A percentile compares a stretch with the other conserved stretches of the same genome.
These are phyloP conservation scores for Uropsilus gracilis DNA, from an alignment of 2,113 vertebrate genomes.

Conservation along the genomic window DNA sequence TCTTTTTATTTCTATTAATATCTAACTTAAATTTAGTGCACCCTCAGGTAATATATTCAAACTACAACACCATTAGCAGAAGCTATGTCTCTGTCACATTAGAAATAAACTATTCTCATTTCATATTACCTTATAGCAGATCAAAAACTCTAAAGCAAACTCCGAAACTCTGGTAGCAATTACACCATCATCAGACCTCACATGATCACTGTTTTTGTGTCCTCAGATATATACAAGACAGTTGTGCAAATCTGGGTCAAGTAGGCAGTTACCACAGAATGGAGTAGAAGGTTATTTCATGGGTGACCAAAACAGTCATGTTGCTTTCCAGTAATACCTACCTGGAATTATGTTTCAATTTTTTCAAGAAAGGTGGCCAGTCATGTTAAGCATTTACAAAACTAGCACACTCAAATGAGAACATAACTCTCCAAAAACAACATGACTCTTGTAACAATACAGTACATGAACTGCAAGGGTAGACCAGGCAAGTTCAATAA, in stretches of 20 bases:
- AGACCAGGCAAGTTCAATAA: not conserved
- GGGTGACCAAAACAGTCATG: not conserved
- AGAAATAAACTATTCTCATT: conserved; percentile 13
- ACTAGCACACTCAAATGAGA: not conserved
- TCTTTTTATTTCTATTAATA: conserved; percentile 20
- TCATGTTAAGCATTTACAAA: not conserved
- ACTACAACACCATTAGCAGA: not conserved
- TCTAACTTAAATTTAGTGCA: not conserved
- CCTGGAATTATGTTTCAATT: not conserved
- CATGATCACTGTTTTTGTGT: not conserved
- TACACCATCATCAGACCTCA: not conserved
- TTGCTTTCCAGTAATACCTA: not conserved
- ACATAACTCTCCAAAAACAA: not conserved
- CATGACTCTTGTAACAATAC: not conserved
- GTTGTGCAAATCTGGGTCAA: not conserved
- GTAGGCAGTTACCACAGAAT: not conserved
- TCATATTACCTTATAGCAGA: not conserved
- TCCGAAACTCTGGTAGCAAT: not conserved
- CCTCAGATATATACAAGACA: not conserved
- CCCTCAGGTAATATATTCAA: not conserved
- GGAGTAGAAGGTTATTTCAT: not conserved
- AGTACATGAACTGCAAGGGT: not conserved
- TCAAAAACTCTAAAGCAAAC: not conserved
- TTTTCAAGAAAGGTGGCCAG: not conserved
- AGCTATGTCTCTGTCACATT: not conserved